phyloP scores from a whole-genome alignment of 2,888 invertebrate genomes.

The Nycteola revayana region DNA sequence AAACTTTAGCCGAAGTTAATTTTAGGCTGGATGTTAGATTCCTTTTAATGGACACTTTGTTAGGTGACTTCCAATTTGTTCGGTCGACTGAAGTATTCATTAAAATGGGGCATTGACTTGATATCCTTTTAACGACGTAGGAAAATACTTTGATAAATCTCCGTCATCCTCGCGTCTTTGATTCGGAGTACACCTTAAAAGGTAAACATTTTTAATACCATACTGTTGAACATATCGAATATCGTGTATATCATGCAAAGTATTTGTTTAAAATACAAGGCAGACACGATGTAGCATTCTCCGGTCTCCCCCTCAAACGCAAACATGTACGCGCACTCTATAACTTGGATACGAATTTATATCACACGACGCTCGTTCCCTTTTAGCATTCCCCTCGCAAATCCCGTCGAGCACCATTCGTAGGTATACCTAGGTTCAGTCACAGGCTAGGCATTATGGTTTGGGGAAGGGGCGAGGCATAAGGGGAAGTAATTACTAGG shows the following conservation, averaged over 20 bases:
- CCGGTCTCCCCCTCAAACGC: conserved; percentile 30
- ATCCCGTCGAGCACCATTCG: conserved; percentile 59
- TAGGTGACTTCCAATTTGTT: conserved; percentile 76
- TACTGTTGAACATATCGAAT: conserved; percentile 30
- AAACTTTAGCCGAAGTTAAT: conserved; percentile 79
- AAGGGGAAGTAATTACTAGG: conserved; percentile 71
- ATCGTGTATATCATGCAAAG: conserved; percentile 32
- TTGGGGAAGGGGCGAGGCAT: conserved; percentile 50
- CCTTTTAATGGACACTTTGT: conserved; percentile 79
- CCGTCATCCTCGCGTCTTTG: conserved; percentile 21
- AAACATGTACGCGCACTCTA: conserved; percentile 34
- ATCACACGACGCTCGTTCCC: conserved; percentile 63
- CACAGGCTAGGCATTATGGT: conserved; percentile 59
- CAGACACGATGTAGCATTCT: conserved; percentile 40
- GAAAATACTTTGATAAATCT: conserved; percentile 49
- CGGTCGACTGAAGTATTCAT: conserved; percentile 73
- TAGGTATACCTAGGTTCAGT: conserved; percentile 62
- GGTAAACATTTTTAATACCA: conserved; percentile 27
- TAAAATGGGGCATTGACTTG: conserved; percentile 57
- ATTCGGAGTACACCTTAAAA: conserved; percentile 24
- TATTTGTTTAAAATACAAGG: conserved; percentile 54
- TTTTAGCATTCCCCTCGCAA: conserved; percentile 75
- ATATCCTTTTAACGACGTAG: conserved; percentile 53
- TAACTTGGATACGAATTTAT: conserved; percentile 57
- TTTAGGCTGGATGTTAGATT: conserved; percentile 73